These are phyloP conservation scores for Portunus trituberculatus DNA, from an alignment of 1,140 invertebrate species.

Conservation along the genomic window DNA sequence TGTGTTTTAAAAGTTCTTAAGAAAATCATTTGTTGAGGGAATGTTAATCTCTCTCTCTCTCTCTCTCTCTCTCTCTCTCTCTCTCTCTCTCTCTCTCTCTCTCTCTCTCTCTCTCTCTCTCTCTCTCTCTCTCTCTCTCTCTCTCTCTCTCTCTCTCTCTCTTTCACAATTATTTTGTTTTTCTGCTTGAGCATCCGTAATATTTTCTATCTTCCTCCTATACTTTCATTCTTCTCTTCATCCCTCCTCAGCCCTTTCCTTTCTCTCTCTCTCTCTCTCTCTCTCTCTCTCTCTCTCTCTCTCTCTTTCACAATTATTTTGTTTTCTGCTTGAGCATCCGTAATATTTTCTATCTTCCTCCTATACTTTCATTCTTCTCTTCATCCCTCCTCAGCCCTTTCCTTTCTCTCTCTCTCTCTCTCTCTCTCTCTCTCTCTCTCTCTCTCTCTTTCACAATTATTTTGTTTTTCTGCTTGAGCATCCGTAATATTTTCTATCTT, in stretches of 20 bases:
- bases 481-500: too few relatives aligned
- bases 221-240: not conserved
- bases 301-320: not conserved
- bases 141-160: not conserved
- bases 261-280: conserved; percentile 23
- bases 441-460: not conserved
- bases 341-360: too few relatives aligned
- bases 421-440: not conserved
- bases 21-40: too few relatives aligned
- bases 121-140: conserved; percentile 16
- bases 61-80: conserved; percentile 28
- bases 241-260: not conserved
- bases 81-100: not conserved
- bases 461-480: not conserved
- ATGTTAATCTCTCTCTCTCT: not conserved
- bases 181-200: too few relatives aligned
- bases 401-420: conserved; percentile 27
- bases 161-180: not conserved
- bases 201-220: too few relatives aligned
- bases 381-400: too few relatives aligned
- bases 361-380: too few relatives aligned
- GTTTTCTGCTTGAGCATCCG: too few relatives aligned
- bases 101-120: not conserved
- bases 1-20: too few relatives aligned
- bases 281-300: not conserved